These are phyloP conservation scores for Microdon myrmicae DNA, from an alignment of 2,888 invertebrate genomes.

Conservation along the genomic window DNA sequence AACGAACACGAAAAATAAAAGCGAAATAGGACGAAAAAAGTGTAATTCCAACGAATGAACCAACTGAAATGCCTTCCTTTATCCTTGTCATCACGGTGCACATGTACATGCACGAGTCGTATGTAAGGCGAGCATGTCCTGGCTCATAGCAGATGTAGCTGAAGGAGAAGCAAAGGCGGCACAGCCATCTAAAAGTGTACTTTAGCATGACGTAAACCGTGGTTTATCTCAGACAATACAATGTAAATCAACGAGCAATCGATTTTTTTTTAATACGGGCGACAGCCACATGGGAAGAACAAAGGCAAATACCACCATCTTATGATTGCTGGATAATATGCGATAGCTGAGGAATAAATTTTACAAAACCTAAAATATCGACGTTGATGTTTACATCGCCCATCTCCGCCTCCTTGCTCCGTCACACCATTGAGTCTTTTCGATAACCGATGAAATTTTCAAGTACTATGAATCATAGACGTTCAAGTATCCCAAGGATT, in stretches of 20 bases:
- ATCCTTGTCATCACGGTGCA: slow-evolving; percentile 25
- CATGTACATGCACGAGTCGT: too few species aligned
- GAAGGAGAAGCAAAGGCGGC: slow-evolving; percentile 23
- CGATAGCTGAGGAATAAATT: slow-evolving; percentile 21
- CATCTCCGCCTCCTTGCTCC: slow-evolving; percentile 25
- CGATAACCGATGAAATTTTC: too few species aligned
- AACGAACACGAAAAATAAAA: too few species aligned
- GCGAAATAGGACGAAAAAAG: too few species aligned
- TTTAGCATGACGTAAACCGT: slow-evolving; percentile 63
- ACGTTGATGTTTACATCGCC: slow-evolving; percentile 39
- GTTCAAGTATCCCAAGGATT: slow-evolving; percentile 19
- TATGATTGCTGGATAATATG: slow-evolving; percentile 25
- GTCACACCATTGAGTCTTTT: too few species aligned
- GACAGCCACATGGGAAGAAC: slow-evolving; percentile 48
- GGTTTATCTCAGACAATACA: slow-evolving; percentile 65
- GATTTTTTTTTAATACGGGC: slow-evolving; percentile 55
- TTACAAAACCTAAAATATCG: slow-evolving; percentile 29
- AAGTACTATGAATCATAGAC: slow-evolving; percentile 33
- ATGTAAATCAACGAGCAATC: slow-evolving; percentile 63
- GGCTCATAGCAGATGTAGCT: too few species aligned
- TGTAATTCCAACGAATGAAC: slow-evolving; percentile 14
- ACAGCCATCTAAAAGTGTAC: slow-evolving; percentile 55
- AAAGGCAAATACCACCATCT: slow-evolving; percentile 50
- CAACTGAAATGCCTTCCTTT: slow-evolving; percentile 11
- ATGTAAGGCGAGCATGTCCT: too few species aligned